Conservation (phyloP, 2,113 vertebrate genomes). For the Pipra filicauda region DNA sequence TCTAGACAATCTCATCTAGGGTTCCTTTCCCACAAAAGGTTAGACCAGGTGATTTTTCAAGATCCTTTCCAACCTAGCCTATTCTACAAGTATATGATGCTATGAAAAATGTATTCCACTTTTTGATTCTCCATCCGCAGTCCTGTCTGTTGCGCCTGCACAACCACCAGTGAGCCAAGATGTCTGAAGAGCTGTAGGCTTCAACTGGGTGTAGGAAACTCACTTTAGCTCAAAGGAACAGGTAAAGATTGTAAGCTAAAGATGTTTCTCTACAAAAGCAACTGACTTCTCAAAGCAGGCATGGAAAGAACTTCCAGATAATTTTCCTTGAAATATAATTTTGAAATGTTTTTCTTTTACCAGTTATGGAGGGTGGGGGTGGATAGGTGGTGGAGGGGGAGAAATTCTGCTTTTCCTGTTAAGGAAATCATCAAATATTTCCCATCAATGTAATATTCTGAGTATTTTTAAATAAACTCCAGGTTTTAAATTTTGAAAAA, state of each 20-base stretch:
- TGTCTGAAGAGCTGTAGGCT: not conserved
- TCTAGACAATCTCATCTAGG: not conserved
- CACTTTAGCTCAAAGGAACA: not conserved
- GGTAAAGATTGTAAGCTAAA: not conserved
- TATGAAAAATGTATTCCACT: not conserved
- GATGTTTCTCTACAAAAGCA: not conserved
- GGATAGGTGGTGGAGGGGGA: not conserved
- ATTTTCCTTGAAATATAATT: not conserved
- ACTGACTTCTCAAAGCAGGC: not conserved
- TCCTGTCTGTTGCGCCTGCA: not conserved
- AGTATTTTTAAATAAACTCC: not conserved
- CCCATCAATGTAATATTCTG: not conserved
- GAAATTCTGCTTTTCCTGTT: not conserved
- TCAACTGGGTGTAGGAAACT: not conserved
- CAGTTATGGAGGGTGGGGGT: not conserved
- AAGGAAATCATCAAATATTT: not conserved
- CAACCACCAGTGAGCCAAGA: not conserved
- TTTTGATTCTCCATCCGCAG: not conserved
- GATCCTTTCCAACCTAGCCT: not conserved
- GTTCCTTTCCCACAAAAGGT: not conserved
- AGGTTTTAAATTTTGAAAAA: not conserved
- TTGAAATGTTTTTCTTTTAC: not conserved
- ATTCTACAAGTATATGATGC: not conserved
- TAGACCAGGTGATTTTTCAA: not conserved
- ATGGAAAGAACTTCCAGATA: not conserved